Conservation (phyloP, 2,888 invertebrate species). For the Harmothoe impar region DNA sequence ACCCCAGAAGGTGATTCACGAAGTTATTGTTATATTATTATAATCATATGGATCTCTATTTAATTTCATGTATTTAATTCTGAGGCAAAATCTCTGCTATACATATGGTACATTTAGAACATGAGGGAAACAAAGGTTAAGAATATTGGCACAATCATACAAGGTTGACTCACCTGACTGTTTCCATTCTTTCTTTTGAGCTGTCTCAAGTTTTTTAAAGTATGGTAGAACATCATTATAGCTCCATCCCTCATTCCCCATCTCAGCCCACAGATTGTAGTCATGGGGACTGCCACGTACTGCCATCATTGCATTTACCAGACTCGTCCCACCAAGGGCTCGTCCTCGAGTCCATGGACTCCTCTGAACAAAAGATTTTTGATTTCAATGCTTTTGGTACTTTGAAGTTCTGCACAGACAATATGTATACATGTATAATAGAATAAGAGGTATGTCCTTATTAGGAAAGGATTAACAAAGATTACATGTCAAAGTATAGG, state of each 20-base stretch:
- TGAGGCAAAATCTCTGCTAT: not conserved
- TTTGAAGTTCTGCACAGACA: too few species aligned
- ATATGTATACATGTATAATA: too few species aligned
- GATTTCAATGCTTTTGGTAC: too few species aligned
- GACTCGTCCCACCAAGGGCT: slow-evolving; percentile 93
- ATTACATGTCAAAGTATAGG: too few species aligned
- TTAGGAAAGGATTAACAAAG: too few species aligned
- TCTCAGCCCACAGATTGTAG: slow-evolving; percentile 94
- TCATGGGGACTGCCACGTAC: slow-evolving; percentile 92
- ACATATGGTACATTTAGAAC: too few species aligned
- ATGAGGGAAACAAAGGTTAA: too few species aligned
- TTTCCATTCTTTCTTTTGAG: not conserved
- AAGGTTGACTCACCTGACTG: not conserved
- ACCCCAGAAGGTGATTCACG: not conserved
- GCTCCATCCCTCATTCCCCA: slow-evolving; percentile 95
- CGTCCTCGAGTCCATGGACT: slow-evolving; percentile 96
- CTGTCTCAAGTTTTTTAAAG: slow-evolving; percentile 84
- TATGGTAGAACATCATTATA: slow-evolving; percentile 89
- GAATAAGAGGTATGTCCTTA: too few species aligned
- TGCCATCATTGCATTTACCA: slow-evolving; percentile 95
- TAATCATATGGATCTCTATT: not conserved
- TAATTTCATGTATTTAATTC: not conserved
- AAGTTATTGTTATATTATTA: too few species aligned
- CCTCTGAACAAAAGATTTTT: slow-evolving; percentile 83
- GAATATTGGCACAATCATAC: too few species aligned